Base-by-base conservation (phyloP, 2,888 invertebrate genomes). In the Hermaeophaga mercurialis region DNA sequence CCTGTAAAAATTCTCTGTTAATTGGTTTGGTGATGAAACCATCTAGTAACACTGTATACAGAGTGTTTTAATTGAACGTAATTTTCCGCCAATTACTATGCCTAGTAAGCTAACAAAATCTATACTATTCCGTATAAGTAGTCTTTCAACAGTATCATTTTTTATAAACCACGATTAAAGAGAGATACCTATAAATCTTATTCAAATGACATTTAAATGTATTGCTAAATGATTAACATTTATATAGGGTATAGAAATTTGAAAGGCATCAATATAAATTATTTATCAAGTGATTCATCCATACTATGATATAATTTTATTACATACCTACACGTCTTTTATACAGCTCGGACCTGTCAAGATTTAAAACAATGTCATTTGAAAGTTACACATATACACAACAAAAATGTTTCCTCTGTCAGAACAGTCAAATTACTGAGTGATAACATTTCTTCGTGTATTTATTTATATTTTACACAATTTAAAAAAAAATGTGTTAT, bases 211-310 rank as follows among this genome's bases (percentile, higher is more conserved):
- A 56, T 60, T 56, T 34, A 56, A 48, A 61, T 58, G 49, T 53
- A 61, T 61, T 50, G 6, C 45, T 39, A 33, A 50, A 54, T 54
- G 59, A 65, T 61, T 59, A 59, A 62, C 58, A 60, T 61, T 60
- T 57, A 61, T 57, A 61, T 62, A 60, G 66, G 61, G 61, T 62
- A 64, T 26, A 61, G 61, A 63, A 66, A 63, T 66, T 64, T 58
- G 43, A 62, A 64, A 61, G 58, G 54, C 36, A 50, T 50, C 31
- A 53, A 56, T 59, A 54, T 59, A 49, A 46, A 59, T 62, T 55
- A 43, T 47, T 55, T 49, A 53, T 28, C 39, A 43, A 54, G 44
- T 62, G 62, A 62, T 43, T 62, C 62, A 62, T 54, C 59, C 46
- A 39, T 8, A 54, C 22, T 47, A 33, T 54, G 46, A 52, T 52